phyloP scores from a whole-genome alignment of 1,140 invertebrate species.

The Trypoxylus dichotomus region DNA sequence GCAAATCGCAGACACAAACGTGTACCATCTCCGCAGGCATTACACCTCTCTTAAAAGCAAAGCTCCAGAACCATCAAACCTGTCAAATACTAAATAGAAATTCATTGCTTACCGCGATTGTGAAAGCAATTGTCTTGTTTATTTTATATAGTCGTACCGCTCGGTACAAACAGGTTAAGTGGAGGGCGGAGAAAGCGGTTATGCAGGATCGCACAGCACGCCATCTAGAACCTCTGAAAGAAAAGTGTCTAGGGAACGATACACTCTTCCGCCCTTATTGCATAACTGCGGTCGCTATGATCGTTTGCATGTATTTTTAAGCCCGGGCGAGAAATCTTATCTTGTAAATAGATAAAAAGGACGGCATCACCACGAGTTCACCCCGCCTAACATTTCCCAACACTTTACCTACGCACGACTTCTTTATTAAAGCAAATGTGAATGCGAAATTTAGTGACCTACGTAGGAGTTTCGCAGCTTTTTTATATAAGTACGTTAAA shows the following conservation, averaged over 20 bases:
- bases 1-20: not conserved
- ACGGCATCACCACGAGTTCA: not conserved
- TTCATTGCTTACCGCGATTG: conserved; percentile 13
- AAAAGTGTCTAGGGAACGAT: conserved; percentile 5
- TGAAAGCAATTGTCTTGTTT: conserved; percentile 19
- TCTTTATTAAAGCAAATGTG: conserved; percentile 3
- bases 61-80: conserved; percentile 6
- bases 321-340: conserved; percentile 17
- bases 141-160: not conserved
- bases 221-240: conserved; percentile 5
- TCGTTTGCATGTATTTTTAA: conserved; percentile 25
- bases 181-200: not conserved
- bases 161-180: conserved; percentile 8
- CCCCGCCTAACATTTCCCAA: not conserved
- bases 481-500: too few relatives aligned
- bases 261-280: conserved; percentile 6
- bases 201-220: not conserved
- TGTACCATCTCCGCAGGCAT: not conserved
- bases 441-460: not conserved
- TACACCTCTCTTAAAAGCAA: not conserved
- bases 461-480: too few relatives aligned
- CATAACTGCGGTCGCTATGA: conserved; percentile 17
- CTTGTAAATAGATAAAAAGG: conserved; percentile 21
- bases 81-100: conserved; percentile 22
- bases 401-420: not conserved